Conservation (phyloP, 1,140 invertebrate species). For the Drosophila nannoptera region DNA sequence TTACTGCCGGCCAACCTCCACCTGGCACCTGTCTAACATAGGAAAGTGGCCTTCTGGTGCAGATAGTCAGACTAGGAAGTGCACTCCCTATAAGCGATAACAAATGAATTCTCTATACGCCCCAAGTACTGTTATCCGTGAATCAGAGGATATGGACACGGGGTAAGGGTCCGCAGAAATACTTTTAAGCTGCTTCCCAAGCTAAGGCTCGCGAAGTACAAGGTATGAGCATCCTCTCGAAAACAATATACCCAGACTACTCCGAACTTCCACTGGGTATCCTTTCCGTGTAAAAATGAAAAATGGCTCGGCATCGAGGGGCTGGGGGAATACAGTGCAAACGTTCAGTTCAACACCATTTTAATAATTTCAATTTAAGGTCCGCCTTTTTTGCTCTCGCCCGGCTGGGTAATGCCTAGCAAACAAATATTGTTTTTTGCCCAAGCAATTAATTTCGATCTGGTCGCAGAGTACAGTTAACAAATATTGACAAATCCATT, state of each 20-base stretch:
- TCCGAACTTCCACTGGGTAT: no score
- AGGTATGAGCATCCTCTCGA: no score
- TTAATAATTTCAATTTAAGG: slow-evolving; percentile 46
- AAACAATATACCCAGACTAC: no score
- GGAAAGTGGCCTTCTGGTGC: no score
- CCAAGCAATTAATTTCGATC: slow-evolving; percentile 46
- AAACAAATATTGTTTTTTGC: slow-evolving; percentile 48
- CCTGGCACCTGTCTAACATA: neutral
- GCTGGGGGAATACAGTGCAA: neutral
- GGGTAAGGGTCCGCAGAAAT: no score
- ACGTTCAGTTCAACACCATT: slow-evolving; percentile 43
- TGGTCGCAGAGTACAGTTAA: slow-evolving; percentile 33
- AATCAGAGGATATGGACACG: no score
- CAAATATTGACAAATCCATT: slow-evolving; percentile 63
- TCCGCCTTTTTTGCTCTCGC: slow-evolving; percentile 11
- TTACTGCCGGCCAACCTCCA: slow-evolving; percentile 14
- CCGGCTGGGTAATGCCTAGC: slow-evolving; percentile 28
- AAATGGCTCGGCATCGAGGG: neutral
- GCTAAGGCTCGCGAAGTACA: no score
- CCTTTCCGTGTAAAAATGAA: neutral
- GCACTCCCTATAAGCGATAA: no score
- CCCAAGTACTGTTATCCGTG: no score
- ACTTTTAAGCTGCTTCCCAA: no score
- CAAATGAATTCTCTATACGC: no score
- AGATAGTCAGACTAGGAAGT: no score